These are phyloP conservation scores for Porites lutea DNA, from an alignment of 64 coral and sea anemone genomes.

Conservation along the genomic window DNA sequence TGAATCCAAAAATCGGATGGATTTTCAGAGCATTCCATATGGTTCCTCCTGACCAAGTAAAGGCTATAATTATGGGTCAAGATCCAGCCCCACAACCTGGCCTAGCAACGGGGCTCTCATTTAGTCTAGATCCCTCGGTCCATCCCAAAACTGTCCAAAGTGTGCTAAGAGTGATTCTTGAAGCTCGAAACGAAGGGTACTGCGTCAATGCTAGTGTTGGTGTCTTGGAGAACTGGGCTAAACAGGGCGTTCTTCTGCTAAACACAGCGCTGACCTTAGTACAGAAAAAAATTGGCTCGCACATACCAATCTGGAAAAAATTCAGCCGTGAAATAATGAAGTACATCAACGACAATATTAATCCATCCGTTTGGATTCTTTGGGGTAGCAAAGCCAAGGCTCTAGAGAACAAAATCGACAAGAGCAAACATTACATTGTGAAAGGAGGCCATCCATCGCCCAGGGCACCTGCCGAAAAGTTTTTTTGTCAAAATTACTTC, in stretches of 20 bases:
- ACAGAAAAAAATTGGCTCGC: not conserved
- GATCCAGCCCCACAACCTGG: not conserved
- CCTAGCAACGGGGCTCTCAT: not conserved
- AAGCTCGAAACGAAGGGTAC: not conserved
- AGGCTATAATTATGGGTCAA: not conserved
- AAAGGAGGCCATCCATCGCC: not conserved
- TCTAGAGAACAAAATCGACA: not conserved
- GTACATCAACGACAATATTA: not conserved
- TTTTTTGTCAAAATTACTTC: not conserved
- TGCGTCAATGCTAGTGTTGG: not conserved
- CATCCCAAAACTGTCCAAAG: not conserved
- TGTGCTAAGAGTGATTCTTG: not conserved
- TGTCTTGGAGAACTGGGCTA: not conserved
- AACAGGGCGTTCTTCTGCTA: not conserved
- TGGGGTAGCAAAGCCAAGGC: not conserved
- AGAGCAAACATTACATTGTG: not conserved
- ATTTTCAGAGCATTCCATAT: not conserved
- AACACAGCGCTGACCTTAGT: not conserved
- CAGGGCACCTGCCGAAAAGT: not conserved
- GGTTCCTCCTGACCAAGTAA: not conserved
- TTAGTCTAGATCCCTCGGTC: not conserved
- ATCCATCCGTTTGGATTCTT: not conserved
- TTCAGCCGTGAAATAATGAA: not conserved
- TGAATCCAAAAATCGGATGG: constrained; percentile 2
- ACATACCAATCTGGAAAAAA: not conserved